These are phyloP conservation scores for Chauna torquata DNA, from an alignment of 2,113 vertebrate genomes.

Conservation along the genomic window DNA sequence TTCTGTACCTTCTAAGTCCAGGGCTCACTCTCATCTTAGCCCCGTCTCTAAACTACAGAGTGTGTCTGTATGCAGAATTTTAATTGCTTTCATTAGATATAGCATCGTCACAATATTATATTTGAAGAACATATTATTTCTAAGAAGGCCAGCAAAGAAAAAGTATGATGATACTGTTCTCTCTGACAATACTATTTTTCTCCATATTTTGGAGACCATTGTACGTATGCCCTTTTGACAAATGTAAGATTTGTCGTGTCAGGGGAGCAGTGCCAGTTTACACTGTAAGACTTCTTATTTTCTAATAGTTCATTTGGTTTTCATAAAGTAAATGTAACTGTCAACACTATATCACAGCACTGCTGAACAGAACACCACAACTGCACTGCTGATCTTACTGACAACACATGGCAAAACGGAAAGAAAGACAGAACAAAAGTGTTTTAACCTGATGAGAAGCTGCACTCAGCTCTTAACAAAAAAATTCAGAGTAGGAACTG, in stretches of 20 bases:
- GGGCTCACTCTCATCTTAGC: not conserved
- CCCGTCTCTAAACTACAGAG: not conserved
- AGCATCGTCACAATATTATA: not conserved
- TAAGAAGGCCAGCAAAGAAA: not conserved
- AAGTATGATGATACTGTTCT: rapidly evolving
- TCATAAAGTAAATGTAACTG: conserved; percentile 16
- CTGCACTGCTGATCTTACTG: conserved; percentile 41
- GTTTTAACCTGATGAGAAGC: conserved; percentile 41
- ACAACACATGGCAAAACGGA: not conserved
- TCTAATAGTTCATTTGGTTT: conserved; percentile 1
- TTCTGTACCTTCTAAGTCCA: not conserved
- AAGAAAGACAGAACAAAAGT: conserved; percentile 36
- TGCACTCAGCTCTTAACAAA: conserved; percentile 9
- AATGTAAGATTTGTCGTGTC: not conserved
- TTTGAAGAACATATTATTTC: not conserved
- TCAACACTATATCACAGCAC: not conserved
- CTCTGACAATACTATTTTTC: not conserved
- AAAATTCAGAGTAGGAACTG: conserved; percentile 29
- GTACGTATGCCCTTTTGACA: not conserved
- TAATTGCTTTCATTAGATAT: not conserved
- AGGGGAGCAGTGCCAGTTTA: not conserved
- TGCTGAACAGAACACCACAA: not conserved
- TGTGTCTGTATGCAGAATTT: not conserved
- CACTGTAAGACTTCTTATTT: not conserved
- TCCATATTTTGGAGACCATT: not conserved